Percentiles rank a stretch among this genome's conserved stretches.
phyloP scores from a whole-genome alignment of 2,888 invertebrate species.

The Thymelicus lineola region DNA sequence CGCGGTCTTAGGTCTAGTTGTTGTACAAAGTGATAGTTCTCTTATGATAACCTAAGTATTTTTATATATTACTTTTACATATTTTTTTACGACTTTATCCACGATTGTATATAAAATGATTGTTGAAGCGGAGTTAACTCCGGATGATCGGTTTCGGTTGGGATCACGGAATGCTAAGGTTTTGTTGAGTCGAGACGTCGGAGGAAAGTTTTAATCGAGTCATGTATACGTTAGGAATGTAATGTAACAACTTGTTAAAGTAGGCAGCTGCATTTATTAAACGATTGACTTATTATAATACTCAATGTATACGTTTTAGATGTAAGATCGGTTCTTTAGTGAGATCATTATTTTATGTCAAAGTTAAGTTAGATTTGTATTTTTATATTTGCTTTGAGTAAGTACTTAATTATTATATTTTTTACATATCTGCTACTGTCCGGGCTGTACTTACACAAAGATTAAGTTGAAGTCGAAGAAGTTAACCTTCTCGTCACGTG shows the following conservation, averaged over 20 bases:
- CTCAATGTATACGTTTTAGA: constrained; percentile 82
- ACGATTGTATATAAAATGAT: constrained; percentile 72
- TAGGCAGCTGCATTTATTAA: constrained; percentile 80
- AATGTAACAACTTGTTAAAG: constrained; percentile 71
- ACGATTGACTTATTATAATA: constrained; percentile 77
- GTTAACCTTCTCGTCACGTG: constrained; percentile 56
- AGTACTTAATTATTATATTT: constrained; percentile 58
- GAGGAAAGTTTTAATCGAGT: constrained; percentile 60
- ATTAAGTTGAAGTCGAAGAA: constrained; percentile 47
- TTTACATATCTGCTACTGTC: constrained; percentile 50
- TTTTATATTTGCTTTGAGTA: constrained; percentile 55
- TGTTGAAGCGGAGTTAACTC: constrained; percentile 63
- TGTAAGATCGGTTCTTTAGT: constrained; percentile 74
- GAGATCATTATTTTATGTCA: constrained; percentile 70
- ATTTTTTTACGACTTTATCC: constrained; percentile 83
- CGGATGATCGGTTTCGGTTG: constrained; percentile 69
- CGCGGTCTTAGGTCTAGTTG: constrained; percentile 73
- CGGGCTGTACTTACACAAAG: constrained; percentile 63
- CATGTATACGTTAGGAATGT: constrained; percentile 76
- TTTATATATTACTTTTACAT: constrained; percentile 83
- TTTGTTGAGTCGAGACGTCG: constrained; percentile 35
- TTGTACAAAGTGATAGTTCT: constrained; percentile 85
- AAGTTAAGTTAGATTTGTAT: constrained; percentile 60
- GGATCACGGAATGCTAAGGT: constrained; percentile 57
- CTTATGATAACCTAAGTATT: constrained; percentile 83